Evolutionary conservation across 2,888 invertebrate genomes (phyloP).

Genomic region (Masnerella sp.): DNA sequence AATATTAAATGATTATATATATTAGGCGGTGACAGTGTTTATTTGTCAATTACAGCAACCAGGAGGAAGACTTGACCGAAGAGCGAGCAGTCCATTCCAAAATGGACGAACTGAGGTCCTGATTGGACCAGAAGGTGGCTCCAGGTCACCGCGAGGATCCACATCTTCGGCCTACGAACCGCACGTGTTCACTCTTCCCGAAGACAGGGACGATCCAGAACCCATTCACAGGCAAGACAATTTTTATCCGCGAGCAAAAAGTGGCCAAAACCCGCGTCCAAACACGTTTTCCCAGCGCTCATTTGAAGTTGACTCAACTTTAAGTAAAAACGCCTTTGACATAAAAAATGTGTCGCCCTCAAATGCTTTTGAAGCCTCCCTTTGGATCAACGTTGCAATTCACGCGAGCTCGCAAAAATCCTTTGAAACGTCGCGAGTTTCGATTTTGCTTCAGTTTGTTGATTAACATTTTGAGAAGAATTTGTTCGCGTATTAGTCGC

Average conservation of each 20-base stretch:
- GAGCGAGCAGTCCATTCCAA: conserved; percentile 81
- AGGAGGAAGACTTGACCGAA: conserved; percentile 73
- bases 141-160: conserved; percentile 77
- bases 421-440: too few species aligned
- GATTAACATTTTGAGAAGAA: conserved; percentile 18
- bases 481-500: conserved; percentile 30
- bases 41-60: conserved; percentile 68
- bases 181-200: conserved; percentile 70
- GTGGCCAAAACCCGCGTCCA: too few species aligned
- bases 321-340: too few species aligned
- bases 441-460: too few species aligned
- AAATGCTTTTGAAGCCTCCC: too few species aligned
- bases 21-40: too few species aligned
- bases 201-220: conserved; percentile 72
- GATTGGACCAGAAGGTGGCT: conserved; percentile 80
- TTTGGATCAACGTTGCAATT: too few species aligned
- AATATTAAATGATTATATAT: too few species aligned
- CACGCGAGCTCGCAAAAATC: too few species aligned
- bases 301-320: too few species aligned
- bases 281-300: too few species aligned
- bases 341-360: too few species aligned
- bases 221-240: conserved; percentile 72
- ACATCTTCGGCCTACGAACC: conserved; percentile 74
- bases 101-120: conserved; percentile 88
- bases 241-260: neutral